phyloP scores from a whole-genome alignment of 2,113 vertebrate genomes.

The Amazona guildingii region DNA sequence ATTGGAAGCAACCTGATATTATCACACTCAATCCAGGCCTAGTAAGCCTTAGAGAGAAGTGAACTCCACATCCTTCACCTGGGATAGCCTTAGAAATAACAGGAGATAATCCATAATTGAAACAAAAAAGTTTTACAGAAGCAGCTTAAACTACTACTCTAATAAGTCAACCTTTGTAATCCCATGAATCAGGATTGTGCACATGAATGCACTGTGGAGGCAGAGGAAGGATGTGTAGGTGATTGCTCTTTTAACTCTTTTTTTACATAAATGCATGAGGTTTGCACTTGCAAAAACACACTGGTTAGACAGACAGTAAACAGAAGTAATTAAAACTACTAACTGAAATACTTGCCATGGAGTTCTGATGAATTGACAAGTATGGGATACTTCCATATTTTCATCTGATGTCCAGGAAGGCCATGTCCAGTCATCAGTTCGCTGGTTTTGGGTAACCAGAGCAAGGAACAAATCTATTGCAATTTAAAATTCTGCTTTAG shows the following conservation, averaged over 20 bases:
- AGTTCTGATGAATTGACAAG: conserved; percentile 62
- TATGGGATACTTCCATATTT: conserved; percentile 65
- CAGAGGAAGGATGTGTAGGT: not conserved
- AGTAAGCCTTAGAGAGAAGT: not conserved
- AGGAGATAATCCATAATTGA: not conserved
- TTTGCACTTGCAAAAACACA: not conserved
- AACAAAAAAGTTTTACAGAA: not conserved
- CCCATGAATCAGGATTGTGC: not conserved
- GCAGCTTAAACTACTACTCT: not conserved
- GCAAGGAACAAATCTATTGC: conserved; percentile 80
- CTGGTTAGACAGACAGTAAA: not conserved
- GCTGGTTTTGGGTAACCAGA: conserved; percentile 72
- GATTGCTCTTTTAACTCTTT: not conserved
- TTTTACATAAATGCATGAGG: not conserved
- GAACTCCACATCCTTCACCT: not conserved
- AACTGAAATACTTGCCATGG: conserved; percentile 61
- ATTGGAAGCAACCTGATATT: not conserved
- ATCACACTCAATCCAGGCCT: not conserved
- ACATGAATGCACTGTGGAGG: not conserved
- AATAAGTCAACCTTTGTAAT: not conserved
- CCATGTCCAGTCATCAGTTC: conserved; percentile 76
- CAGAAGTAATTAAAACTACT: not conserved
- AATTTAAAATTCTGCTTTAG: not conserved
- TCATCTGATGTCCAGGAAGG: conserved; percentile 70
- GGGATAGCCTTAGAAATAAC: not conserved